Evolutionary conservation across 2,888 invertebrate species (phyloP), one percentile per base, ranked within the genome.

Genomic region (Limnephilus auricula): DNA sequence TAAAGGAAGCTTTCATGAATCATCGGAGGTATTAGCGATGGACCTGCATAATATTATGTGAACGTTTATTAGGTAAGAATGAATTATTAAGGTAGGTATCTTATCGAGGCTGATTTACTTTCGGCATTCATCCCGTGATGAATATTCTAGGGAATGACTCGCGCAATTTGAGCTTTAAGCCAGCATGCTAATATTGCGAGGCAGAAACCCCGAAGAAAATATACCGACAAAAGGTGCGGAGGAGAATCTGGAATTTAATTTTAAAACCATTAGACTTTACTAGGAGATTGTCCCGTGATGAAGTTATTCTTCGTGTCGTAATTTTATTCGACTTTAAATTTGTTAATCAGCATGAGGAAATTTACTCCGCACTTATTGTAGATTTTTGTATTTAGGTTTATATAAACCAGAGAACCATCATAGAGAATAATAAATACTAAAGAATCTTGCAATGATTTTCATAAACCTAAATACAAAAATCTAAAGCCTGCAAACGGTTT

Each of bases 101-200:
- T 87, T 87, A 87, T 87, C 31, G 15, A 34, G 87, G 32, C 9
- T 18, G 32, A 45, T 50, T 87, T 87, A 87, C 65, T 65, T 87
- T 65, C 18, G 87, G 34, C 78, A 32, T 87, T 87, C 31, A 65
- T 78, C 78, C 65, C 32, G 32, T 87, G 65, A 87, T 32, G 87
- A 65, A 87, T 87, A 65, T 31, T 65, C 15, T 50, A 87, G 87
- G 50, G 87, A 37, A 85, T 32, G 32, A 65, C 32, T 37, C 85
- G 37, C 25, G 85, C 85, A 40, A 31, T 87, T 87, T 65, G 65
- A 50, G 87, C 65, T 78, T 6, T 78, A 87, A 84, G 37, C 84
- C 84, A 31, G 84, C 25, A 84, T 37, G 84, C 84, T 84, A 84
- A 84, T 84, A 84, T 37, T n/a, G 37, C 32, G 37, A 25, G 65